These are phyloP conservation scores for Rhinolophus ferrumequinum DNA, from an alignment of 2,113 vertebrate species.

Conservation along the genomic window DNA sequence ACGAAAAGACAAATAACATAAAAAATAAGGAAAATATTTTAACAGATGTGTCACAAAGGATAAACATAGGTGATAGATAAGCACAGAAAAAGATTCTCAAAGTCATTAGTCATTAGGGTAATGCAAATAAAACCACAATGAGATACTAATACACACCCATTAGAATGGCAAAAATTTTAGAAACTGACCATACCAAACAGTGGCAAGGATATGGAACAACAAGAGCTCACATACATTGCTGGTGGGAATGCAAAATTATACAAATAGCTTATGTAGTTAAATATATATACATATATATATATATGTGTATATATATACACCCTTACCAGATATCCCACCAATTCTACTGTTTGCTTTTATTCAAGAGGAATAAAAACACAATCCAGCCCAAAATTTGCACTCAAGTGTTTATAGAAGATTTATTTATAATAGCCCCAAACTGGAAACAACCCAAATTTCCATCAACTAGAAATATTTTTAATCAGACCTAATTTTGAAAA, in stretches of 20 bases:
- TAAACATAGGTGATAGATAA: neutral
- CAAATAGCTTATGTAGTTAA: neutral
- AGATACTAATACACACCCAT: neutral
- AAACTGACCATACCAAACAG: neutral
- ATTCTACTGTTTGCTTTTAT: conserved; percentile 3
- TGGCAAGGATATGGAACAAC: neutral
- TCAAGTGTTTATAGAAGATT: conserved; percentile 45
- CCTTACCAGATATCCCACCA: neutral
- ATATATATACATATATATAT: neutral
- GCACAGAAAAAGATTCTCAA: neutral
- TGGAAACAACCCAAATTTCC: conserved; percentile 61
- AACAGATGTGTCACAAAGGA: neutral
- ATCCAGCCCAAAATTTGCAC: conserved; percentile 10
- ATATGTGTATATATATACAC: neutral
- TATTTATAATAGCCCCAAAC: conserved; percentile 45
- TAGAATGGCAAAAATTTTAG: neutral
- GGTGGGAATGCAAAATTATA: neutral
- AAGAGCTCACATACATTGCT: neutral
- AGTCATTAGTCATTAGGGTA: neutral
- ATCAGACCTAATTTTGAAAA: conserved; percentile 55
- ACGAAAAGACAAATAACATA: neutral
- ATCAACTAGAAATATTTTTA: conserved; percentile 63
- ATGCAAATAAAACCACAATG: neutral
- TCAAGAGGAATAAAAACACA: conserved; percentile 59
- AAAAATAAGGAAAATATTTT: neutral